These are phyloP conservation scores for Salvator merianae DNA, from an alignment of 2,113 vertebrate genomes.

Conservation along the genomic window DNA sequence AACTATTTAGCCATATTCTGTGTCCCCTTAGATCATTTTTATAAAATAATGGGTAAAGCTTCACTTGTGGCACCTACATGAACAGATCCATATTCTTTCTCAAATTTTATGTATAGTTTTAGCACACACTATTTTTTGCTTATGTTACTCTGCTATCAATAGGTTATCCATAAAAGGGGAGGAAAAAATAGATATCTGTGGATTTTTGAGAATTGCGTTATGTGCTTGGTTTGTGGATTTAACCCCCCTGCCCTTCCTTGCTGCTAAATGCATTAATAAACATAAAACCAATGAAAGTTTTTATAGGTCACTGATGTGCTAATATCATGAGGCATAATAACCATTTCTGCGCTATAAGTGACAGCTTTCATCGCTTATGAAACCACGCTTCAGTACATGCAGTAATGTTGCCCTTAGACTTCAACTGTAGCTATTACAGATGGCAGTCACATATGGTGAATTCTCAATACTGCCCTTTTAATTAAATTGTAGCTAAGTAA, in stretches of 20 bases:
- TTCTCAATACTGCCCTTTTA: conserved; percentile 69
- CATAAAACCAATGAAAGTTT: conserved; percentile 45
- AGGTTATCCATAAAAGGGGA: not conserved
- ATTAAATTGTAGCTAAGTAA: conserved; percentile 70
- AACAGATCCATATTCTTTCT: not conserved
- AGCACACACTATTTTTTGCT: conserved; percentile 29
- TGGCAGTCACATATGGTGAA: conserved; percentile 75
- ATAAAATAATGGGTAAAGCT: no score
- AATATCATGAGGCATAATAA: conserved; percentile 63
- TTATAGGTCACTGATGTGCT: conserved; percentile 52
- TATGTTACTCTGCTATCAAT: not conserved
- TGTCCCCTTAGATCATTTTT: conserved; percentile 7
- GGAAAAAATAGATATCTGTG: not conserved
- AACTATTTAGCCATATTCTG: not conserved
- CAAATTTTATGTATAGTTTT: not conserved
- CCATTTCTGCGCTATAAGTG: conserved; percentile 69
- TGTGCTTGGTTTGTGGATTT: not conserved
- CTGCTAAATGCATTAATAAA: conserved; percentile 28
- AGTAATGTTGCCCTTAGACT: conserved; percentile 65
- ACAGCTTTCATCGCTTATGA: conserved; percentile 71
- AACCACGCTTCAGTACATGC: conserved; percentile 53
- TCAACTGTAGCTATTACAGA: conserved; percentile 68
- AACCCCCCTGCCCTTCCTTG: not conserved
- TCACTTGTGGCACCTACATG: no score
- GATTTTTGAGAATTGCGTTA: not conserved